phyloP scores from a whole-genome alignment of 1,140 invertebrate species.

The Capitella teleta region DNA sequence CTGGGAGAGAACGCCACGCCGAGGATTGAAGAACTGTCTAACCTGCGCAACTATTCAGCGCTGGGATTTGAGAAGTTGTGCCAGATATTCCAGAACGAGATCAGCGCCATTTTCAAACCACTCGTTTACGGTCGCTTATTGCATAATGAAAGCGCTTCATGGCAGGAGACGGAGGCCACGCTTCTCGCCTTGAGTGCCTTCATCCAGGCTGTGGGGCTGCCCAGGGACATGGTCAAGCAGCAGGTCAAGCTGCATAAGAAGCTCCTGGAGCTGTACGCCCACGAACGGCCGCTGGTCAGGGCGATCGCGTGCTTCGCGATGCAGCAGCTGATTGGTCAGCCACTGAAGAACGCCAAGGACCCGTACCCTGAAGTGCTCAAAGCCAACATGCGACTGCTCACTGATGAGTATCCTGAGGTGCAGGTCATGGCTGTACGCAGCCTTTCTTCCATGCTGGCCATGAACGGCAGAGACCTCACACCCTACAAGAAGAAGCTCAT shows the following conservation, averaged over 20 bases:
- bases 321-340: conserved; percentile 6
- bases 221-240: background rate
- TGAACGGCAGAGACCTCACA: background rate
- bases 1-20: background rate
- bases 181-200: conserved; percentile 4
- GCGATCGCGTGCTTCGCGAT: conserved; percentile 8
- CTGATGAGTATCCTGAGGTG: conserved; percentile 6
- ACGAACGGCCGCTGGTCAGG: conserved; percentile 4
- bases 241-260: background rate
- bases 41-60: conserved; percentile 10
- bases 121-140: no score
- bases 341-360: conserved; percentile 7
- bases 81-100: conserved; percentile 6
- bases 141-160: background rate
- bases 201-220: conserved; percentile 1
- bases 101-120: background rate
- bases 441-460: background rate
- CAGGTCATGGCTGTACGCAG: conserved; percentile 3
- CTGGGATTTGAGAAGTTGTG: conserved; percentile 10
- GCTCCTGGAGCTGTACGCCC: conserved; percentile 3
- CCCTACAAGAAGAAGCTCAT: conserved; percentile 3
- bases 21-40: conserved; percentile 2
- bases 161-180: conserved; percentile 5
- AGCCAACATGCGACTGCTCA: background rate
- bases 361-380: background rate